Evolutionary conservation across 1,140 invertebrate species (phyloP), one percentile per base, ranked within the genome.

Genomic region (Brachystomella parvula): DNA sequence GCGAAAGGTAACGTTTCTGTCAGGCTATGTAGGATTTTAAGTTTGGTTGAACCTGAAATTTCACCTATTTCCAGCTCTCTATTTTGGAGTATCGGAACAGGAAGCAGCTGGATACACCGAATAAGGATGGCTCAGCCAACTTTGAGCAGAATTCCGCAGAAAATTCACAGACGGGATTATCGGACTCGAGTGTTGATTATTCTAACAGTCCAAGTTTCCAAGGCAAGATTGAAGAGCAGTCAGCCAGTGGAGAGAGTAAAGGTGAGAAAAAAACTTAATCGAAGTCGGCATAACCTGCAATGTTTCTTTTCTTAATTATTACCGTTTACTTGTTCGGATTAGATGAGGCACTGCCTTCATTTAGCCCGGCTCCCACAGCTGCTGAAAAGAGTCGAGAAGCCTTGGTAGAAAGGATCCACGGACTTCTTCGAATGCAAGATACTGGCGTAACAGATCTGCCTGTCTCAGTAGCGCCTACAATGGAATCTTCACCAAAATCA

Each of bases 331-430:
- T 53, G 9, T 59, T 29, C 6, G 49, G 49, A 53, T 53, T 15
- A 6, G 47, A 63, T 66, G 31, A 70, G 70, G 57, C 68, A 74
- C 44, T 71, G 79, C 47, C 49, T 3, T 59, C 67, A 66, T 86
- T 85, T 72, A 84, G 82, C 77, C 81, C 85, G 3, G 85, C 85
- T 28, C 86, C 87, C 29, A 89, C 87, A 3, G 75, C 86, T 26
- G 81, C 88, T 0, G 87, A 89, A 75, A 79, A 83, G 64, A 86
- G 88, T 76, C 80, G 87, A 66, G 87, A 89, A 76, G 88, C 86
- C 76, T 81, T 89, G 29, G 87, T 85, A 21, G 85, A 88, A 72
- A 81, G 89, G 73, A 77, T 89, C 69, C 83, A 29, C 6, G 26
- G 26, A 31, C 24, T 59, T 9, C 15, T 28, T 6, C 57, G 57